Base-by-base conservation (phyloP, 2,888 invertebrate species). In the Cryptus armator region DNA sequence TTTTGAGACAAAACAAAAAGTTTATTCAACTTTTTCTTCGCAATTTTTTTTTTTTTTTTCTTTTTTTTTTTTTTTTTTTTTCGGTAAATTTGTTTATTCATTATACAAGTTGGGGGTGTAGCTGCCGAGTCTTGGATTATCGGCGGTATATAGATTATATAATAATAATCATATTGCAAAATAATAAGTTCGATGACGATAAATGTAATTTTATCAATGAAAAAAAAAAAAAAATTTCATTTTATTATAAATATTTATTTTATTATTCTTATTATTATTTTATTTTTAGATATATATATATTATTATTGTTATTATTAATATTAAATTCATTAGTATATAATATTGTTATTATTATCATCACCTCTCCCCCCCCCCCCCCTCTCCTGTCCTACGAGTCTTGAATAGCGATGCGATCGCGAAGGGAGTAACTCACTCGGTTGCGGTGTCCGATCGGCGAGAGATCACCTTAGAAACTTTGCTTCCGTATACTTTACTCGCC, bases 341-440 rank as follows among this genome's bases (percentile, higher is more conserved):
- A 37, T 37, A 37, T 37, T 37, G 6, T 37, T 37, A 7, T 37
- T 37, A 9, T 37, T 37, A 37, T 37, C 7, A 7, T 37, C 5
- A 37, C 1, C 37, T 29, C 53, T 79, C 14, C 46, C 24, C 24
- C 2, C 19, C 19, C 19, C 19, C 19, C 19, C 19, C 1, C 19
- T 1, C 19, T 19, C 1, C 19, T 19, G 19, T 19, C 19, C 5
- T 2, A 53, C n/a, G 24, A 62, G 43, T 29, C 37, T 24, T 24
- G 16, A 81, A 59, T 59, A 24, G 46, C 16, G 64, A 64, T 64
- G 44, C 24, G 44, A 76, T 56, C 59, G 53, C 10, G 16, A 10
- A 71, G 46, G 51, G 56, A 81, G 48, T 44, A 67, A 43, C 37
- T 62, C 81, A 10, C 24, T 43, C n/a, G 37, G 59, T 32, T 43